Evolutionary conservation across 2,888 invertebrate genomes (phyloP).

Genomic region (Eupelmus urozonus): DNA sequence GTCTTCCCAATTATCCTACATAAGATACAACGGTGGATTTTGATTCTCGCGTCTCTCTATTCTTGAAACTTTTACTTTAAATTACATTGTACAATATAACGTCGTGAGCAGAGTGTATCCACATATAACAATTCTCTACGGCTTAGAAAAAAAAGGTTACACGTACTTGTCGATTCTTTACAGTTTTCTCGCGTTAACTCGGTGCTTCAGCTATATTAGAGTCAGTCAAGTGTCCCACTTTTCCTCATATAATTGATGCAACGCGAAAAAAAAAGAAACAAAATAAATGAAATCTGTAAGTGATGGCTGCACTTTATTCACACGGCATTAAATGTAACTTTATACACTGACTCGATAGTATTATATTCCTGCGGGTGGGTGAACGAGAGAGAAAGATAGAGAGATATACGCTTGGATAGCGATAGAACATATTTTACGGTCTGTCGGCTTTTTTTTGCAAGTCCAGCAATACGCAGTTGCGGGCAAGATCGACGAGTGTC

Average conservation of each 20-base stretch:
- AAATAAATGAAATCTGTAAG: constrained; percentile 18
- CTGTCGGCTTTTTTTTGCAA: constrained; percentile 12
- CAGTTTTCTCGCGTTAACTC: not conserved
- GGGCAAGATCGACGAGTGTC: not conserved
- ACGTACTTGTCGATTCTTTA: not conserved
- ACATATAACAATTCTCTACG: constrained; percentile 11
- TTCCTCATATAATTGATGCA: not conserved
- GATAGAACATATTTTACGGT: constrained; percentile 32
- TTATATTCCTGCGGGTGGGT: constrained; percentile 29
- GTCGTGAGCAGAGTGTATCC: not conserved
- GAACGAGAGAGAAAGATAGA: constrained; percentile 18
- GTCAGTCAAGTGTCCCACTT: constrained; percentile 9
- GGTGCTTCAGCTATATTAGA: not conserved
- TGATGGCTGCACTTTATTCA: constrained; percentile 38
- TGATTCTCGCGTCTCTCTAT: constrained; percentile 36
- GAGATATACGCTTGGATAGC: constrained; percentile 22
- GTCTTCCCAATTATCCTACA: not conserved
- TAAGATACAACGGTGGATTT: constrained; percentile 32
- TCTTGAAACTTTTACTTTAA: constrained; percentile 3
- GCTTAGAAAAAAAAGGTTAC: not conserved
- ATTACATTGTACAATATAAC: constrained; percentile 5
- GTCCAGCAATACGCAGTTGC: not conserved
- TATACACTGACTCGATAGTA: constrained; percentile 53
- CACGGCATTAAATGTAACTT: constrained; percentile 54
- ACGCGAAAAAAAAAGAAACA: constrained; percentile 25